phyloP scores from a whole-genome alignment of 2,888 invertebrate genomes.

The Miltochrista miniata region DNA sequence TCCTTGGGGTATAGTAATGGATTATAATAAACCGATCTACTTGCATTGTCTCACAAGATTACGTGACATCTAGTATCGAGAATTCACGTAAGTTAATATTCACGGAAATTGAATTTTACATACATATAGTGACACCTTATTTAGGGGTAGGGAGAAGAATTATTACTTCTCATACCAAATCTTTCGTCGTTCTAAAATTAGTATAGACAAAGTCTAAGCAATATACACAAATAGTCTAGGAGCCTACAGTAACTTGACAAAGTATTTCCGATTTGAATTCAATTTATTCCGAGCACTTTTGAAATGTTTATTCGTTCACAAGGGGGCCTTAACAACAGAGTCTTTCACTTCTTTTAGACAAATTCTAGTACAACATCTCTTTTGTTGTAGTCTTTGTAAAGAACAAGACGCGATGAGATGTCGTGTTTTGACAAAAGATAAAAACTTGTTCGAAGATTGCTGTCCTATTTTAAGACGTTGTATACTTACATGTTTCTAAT shows the following conservation, averaged over 20 bases:
- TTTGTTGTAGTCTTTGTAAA: constrained; percentile 30
- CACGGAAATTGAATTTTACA: no score
- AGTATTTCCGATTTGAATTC: constrained; percentile 56
- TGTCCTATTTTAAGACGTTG: constrained; percentile 6
- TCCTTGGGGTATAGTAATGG: no score
- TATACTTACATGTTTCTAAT: constrained; percentile 24
- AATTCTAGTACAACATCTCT: constrained; percentile 23
- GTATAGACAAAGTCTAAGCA: constrained; percentile 22
- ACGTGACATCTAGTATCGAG: no score
- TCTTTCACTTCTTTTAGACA: constrained; percentile 40
- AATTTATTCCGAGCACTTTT: constrained; percentile 60
- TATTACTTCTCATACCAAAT: no score
- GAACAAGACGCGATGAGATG: constrained; percentile 17
- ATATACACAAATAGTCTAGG: constrained; percentile 32
- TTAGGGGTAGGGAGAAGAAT: no score
- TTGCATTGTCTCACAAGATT: no score
- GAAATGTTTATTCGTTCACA: constrained; percentile 49
- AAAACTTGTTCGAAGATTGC: constrained; percentile 10
- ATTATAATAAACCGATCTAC: no score
- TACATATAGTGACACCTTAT: no score
- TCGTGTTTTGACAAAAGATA: not conserved
- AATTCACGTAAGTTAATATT: no score
- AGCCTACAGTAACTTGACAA: constrained; percentile 34
- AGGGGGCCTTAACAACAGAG: constrained; percentile 36
- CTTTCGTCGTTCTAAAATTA: constrained; percentile 30